Percentiles rank a stretch among this genome's conserved stretches.
These are phyloP conservation scores for Drosophila mettleri DNA, from an alignment of 2,888 invertebrate genomes.

Conservation along the genomic window DNA sequence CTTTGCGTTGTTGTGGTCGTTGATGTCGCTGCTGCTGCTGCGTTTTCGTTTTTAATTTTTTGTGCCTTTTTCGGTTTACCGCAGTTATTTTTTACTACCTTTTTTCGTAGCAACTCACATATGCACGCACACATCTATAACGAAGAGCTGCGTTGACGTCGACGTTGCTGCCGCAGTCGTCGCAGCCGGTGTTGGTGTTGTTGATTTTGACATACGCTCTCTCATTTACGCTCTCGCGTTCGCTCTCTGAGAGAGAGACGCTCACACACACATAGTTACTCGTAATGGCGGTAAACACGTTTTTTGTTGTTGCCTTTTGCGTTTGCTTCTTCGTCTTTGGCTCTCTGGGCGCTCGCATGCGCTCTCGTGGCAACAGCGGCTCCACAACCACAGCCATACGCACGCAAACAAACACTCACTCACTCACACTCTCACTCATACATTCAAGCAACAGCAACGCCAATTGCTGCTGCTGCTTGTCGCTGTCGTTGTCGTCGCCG, in stretches of 20 bases:
- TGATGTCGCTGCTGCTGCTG: slow-evolving; percentile 45
- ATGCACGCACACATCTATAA: slow-evolving; percentile 50
- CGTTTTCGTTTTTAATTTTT: slow-evolving; percentile 80
- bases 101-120: slow-evolving; percentile 71
- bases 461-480: slow-evolving; percentile 73
- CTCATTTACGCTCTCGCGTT: slow-evolving; percentile 33
- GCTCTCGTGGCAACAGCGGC: slow-evolving; percentile 55
- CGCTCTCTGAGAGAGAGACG: slow-evolving; percentile 8
- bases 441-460: slow-evolving; percentile 56
- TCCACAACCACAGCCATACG: slow-evolving; percentile 54
- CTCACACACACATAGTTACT: slow-evolving; percentile 16
- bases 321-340: slow-evolving; percentile 71
- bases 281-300: slow-evolving; percentile 78
- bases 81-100: slow-evolving; percentile 82
- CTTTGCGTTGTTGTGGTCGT: slow-evolving; percentile 65
- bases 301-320: slow-evolving; percentile 73
- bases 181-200: slow-evolving; percentile 63
- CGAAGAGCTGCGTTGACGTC: slow-evolving; percentile 43
- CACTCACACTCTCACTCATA: slow-evolving; percentile 33
- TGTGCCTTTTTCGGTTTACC: slow-evolving; percentile 80
- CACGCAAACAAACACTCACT: slow-evolving; percentile 33
- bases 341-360: slow-evolving; percentile 74
- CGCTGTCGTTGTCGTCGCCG: slow-evolving; percentile 41
- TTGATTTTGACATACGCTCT: slow-evolving; percentile 38
- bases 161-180: slow-evolving; percentile 54